Evolutionary conservation across 1,140 invertebrate species (phyloP), one percentile per base, ranked within the genome.

Genomic region (Portunus trituberculatus): DNA sequence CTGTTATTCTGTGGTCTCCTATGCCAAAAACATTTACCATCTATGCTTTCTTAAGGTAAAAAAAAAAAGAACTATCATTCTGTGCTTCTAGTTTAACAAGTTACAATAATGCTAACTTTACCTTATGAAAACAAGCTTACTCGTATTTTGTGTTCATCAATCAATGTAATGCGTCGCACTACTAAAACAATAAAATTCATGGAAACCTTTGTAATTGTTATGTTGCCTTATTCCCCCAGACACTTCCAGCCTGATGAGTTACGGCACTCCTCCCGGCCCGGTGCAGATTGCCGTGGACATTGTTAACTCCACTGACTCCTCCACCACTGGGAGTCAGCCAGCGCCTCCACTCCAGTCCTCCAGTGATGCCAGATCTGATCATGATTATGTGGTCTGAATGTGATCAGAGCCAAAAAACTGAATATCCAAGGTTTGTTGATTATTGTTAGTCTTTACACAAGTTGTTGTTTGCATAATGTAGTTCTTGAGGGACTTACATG

Each of bases 211-310:
- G 39, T 39, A 39, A 39, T 6, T 39, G 39, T 39, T 39, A 39
- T 39, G 6, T 59, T 10, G 3, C 12, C 39, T 32, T 92, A 31
- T 46, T 48, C 90, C 28, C 14, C 6, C 89, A 95, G 94, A 95
- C 29, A 93, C 83, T 29, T 88, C 91, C 39, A 95, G 94, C 59
- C 67, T 95, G 39, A 45, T 29, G 12, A 95, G 94, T 48, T 67
- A 93, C 29, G 91, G 94, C 83, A 92, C 76, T 67, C 83, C 91
- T 39, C 93, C 87, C 16, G 94, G 88, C 76, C 93, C 93, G 46
- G 95, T 96, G 25, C 95, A 96, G 48, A 96, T 96, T 95, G 93
- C 94, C 86, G 95, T 95, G 28, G 94, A 96, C 94, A 86, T 96
- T 25, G 91, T 94, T 39, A 94, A 94, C 29, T 92, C 86, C 28